These are phyloP conservation scores for Eptesicus fuscus DNA, from an alignment of 2,113 vertebrate genomes.

Conservation along the genomic window DNA sequence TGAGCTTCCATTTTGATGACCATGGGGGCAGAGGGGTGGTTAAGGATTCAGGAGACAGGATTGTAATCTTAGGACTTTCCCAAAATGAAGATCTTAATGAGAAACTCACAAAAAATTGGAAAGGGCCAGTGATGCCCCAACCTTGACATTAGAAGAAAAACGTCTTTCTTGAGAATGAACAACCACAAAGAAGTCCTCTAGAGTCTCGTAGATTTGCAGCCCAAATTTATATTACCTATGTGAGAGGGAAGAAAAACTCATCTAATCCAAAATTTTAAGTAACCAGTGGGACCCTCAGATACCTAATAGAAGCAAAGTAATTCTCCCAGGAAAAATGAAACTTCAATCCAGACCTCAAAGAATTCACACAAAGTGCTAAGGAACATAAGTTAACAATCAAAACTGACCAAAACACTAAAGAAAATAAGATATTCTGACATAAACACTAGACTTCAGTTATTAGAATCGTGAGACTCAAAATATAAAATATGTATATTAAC, in stretches of 20 bases:
- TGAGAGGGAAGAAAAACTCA: neutral
- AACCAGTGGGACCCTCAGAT: neutral
- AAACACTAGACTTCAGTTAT: neutral
- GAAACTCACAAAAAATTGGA: neutral
- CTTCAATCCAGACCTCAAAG: neutral
- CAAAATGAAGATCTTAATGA: neutral
- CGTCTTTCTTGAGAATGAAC: neutral
- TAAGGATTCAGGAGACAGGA: neutral
- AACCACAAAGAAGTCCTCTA: neutral
- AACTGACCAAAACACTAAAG: neutral
- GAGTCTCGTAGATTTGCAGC: neutral
- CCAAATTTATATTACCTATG: neutral
- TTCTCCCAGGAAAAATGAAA: neutral
- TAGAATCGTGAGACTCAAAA: neutral
- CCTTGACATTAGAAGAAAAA: neutral
- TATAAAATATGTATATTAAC: neutral
- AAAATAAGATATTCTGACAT: neutral
- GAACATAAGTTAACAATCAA: neutral
- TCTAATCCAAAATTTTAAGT: neutral
- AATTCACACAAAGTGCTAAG: neutral
- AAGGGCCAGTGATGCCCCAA: neutral
- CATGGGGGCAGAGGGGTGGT: fast-evolving
- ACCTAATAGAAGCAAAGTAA: neutral
- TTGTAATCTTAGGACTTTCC: neutral
- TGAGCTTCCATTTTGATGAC: neutral